These are phyloP conservation scores for Nerophis lumbriciformis DNA, from an alignment of 2,113 vertebrate genomes.

Conservation along the genomic window DNA sequence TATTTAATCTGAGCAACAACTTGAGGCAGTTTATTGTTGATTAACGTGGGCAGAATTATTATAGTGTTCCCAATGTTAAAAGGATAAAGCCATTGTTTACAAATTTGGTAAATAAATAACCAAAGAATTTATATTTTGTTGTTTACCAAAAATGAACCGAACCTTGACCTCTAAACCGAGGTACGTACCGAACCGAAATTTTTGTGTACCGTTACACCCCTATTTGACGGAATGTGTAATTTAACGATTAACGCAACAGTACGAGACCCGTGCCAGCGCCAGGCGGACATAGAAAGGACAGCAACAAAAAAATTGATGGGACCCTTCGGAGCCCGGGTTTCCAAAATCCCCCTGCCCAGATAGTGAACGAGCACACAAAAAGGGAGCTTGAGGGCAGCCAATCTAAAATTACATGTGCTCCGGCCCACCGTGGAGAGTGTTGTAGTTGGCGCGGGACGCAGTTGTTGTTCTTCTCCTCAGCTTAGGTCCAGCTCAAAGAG, in stretches of 20 bases:
- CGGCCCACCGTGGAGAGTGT: slow-evolving; percentile 45
- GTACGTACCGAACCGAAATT: too few relatives aligned
- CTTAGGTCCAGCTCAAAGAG: slow-evolving; percentile 40
- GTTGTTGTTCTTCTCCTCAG: slow-evolving; percentile 19
- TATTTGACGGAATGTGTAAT: slow-evolving; percentile 60
- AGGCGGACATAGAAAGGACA: slow-evolving; percentile 34
- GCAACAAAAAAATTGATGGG: slow-evolving; percentile 61
- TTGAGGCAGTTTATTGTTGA: too few relatives aligned
- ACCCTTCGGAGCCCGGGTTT: slow-evolving; percentile 44
- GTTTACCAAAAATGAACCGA: too few relatives aligned
- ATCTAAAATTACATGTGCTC: slow-evolving; percentile 66
- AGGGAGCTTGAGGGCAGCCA: slow-evolving; percentile 32
- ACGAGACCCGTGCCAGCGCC: slow-evolving; percentile 20
- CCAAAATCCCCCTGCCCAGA: slow-evolving; percentile 42
- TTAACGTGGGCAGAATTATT: too few relatives aligned
- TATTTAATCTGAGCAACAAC: too few relatives aligned
- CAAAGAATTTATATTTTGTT: too few relatives aligned
- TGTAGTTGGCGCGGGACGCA: slow-evolving; percentile 53
- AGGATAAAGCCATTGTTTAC: too few relatives aligned
- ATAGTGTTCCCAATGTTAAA: too few relatives aligned
- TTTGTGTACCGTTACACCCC: too few relatives aligned
- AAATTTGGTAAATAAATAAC: too few relatives aligned
- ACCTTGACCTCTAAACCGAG: too few relatives aligned
- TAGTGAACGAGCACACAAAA: slow-evolving; percentile 34
- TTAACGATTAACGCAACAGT: slow-evolving; percentile 43